Conservation (phyloP, 2,113 vertebrate genomes). For the Gorilla gorilla region DNA sequence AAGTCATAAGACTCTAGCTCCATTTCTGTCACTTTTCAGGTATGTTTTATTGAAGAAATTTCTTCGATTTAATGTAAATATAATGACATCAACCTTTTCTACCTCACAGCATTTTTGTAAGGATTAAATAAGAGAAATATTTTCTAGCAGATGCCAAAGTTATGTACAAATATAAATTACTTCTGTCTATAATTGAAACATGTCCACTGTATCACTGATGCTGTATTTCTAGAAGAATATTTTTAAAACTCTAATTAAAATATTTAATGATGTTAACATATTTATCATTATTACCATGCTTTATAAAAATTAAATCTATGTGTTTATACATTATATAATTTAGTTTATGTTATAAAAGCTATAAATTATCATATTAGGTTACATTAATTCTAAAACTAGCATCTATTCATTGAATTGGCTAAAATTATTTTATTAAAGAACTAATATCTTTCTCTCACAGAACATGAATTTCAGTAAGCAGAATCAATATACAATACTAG, state of each 20-base stretch:
- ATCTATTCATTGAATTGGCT: background rate
- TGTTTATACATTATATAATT: background rate
- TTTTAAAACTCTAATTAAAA: background rate
- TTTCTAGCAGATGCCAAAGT: background rate
- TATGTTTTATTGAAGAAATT: background rate
- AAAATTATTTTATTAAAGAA: background rate
- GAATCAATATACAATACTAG: background rate
- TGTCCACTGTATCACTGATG: background rate
- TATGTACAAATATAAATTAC: background rate
- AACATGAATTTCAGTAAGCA: background rate
- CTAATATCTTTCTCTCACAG: background rate
- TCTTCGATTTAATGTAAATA: background rate
- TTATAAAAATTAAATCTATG: background rate
- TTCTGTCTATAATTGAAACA: background rate
- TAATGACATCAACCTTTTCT: background rate
- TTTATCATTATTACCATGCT: background rate
- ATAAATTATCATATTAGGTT: background rate
- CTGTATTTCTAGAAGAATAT: background rate
- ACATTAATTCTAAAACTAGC: slow-evolving; percentile 15
- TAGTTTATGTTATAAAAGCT: background rate
- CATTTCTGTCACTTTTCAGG: background rate
- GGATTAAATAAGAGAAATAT: background rate
- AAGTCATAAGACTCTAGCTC: background rate
- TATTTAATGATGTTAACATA: background rate
- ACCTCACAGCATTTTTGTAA: background rate